Base-by-base conservation (phyloP, 2,888 invertebrate genomes). In the Dicranocentrus wangi region DNA sequence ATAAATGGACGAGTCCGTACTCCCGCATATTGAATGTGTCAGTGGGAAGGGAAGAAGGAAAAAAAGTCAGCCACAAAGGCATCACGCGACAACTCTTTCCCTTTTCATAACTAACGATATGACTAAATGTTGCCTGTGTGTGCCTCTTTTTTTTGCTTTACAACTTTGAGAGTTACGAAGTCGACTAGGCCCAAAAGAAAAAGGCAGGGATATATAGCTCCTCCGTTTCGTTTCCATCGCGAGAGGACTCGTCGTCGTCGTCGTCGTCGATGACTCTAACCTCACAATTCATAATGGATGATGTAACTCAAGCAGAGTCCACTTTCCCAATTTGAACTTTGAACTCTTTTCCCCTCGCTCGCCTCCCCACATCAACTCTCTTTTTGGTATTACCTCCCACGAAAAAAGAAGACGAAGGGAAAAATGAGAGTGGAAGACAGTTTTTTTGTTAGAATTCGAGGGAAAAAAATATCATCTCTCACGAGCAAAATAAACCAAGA, bases 321-420 rank as follows among this genome's bases (percentile, higher is more conserved):
- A 66, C 47, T 66, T 66, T 66, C 2, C 66, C 47, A 47, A 61
- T 61, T 61, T 61, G 61, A 66, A 66, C 47, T 47, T 66, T 66
- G 66, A 47, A 47, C 43, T 66, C 47, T 43, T 17, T 32, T 42
- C 28, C 63, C 2, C 47, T 15, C 47, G 13, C 39, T 55, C 55
- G 5, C 23, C 23, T 61, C 32, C 17, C 27, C 58, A n/a, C 17
- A 51, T n/a, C 17, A n/a, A 39, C 39, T 39, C 47, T 55, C 55
- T 47, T 21, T 55, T 23, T 23, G 25, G 10, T 15, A 23, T 58
- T 25, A 23, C 42, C 39, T 28, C 17, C 15, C 63, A 13, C 19
- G 42, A 65, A 19, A 65, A 21, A 65, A 19, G 25, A 10, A 7
- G 25, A 32, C n/a, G 21, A 23, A 15, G 25, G 23, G 19, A 47